phyloP scores from a whole-genome alignment of 1,140 invertebrate species.

The Littorina saxatilis region DNA sequence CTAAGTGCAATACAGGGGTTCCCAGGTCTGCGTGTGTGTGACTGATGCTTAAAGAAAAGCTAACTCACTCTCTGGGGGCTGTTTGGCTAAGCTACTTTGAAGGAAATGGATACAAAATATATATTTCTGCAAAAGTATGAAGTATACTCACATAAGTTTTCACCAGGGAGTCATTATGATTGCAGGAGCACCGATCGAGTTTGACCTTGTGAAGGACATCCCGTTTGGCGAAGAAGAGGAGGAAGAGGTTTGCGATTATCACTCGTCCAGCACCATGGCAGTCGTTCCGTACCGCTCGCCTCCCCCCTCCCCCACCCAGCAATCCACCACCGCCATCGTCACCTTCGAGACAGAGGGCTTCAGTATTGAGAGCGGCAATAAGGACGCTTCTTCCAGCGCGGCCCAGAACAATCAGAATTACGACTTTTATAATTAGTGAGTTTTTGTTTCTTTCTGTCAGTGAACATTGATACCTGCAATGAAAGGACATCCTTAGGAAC shows the following conservation, averaged over 20 bases:
- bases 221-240: not conserved
- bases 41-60: too few relatives aligned
- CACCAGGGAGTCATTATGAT: not conserved
- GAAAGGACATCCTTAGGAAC: too few relatives aligned
- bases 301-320: not conserved
- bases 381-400: not conserved
- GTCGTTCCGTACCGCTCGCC: not conserved
- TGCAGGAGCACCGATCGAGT: not conserved
- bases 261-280: not conserved
- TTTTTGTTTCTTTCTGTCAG: too few relatives aligned
- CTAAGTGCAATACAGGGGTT: too few relatives aligned
- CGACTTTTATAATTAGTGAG: constrained; percentile 26
- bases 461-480: too few relatives aligned
- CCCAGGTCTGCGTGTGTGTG: too few relatives aligned
- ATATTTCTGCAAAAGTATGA: too few relatives aligned
- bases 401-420: constrained; percentile 8
- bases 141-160: too few relatives aligned
- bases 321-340: constrained; percentile 16
- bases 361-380: not conserved
- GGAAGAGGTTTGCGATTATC: not conserved
- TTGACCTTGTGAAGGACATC: constrained; percentile 23
- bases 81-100: too few relatives aligned
- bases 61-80: too few relatives aligned
- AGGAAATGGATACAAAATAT: too few relatives aligned
- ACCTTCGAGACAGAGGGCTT: constrained; percentile 24